These are phyloP conservation scores for Dusona sp. DNA, from an alignment of 2,888 invertebrate species.

Conservation along the genomic window DNA sequence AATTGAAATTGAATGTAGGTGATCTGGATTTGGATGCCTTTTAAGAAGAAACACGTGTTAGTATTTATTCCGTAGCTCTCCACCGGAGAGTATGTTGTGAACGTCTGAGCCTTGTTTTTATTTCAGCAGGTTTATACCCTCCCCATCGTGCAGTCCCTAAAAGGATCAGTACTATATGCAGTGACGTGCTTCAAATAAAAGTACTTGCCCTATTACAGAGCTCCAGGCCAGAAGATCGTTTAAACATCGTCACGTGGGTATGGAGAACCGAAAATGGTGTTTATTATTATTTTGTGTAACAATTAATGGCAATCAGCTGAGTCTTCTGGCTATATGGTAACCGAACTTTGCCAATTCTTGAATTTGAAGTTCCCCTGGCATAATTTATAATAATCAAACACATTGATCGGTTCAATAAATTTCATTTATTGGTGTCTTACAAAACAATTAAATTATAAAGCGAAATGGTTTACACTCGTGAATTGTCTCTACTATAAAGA, in stretches of 20 bases:
- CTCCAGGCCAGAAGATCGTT: neutral
- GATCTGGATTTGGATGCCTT: conserved; percentile 48
- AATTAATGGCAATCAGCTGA: neutral
- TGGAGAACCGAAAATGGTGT: neutral
- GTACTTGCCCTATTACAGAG: conserved; percentile 22
- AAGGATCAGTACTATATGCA: conserved; percentile 24
- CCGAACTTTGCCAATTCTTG: no score
- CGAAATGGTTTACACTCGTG: neutral
- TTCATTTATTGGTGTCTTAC: conserved; percentile 22
- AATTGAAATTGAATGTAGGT: conserved; percentile 50
- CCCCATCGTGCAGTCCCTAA: conserved; percentile 20
- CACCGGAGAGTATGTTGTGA: conserved; percentile 26
- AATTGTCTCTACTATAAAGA: neutral
- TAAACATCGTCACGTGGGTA: conserved; percentile 35
- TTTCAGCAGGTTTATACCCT: conserved; percentile 54
- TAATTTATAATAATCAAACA: conserved; percentile 9
- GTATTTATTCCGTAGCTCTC: conserved; percentile 31
- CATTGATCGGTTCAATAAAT: neutral
- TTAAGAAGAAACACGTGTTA: conserved; percentile 39
- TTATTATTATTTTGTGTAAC: neutral
- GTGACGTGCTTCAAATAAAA: conserved; percentile 44
- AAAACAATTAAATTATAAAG: conserved; percentile 6
- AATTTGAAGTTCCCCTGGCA: no score
- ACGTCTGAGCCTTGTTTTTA: conserved; percentile 57
- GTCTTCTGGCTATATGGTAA: no score